A percentile compares a stretch with the other conserved stretches of the same genome.
Evolutionary conservation across 2,797 vertebrate species (phyloP).

Genomic region (Mormyrus hasselquistii): DNA sequence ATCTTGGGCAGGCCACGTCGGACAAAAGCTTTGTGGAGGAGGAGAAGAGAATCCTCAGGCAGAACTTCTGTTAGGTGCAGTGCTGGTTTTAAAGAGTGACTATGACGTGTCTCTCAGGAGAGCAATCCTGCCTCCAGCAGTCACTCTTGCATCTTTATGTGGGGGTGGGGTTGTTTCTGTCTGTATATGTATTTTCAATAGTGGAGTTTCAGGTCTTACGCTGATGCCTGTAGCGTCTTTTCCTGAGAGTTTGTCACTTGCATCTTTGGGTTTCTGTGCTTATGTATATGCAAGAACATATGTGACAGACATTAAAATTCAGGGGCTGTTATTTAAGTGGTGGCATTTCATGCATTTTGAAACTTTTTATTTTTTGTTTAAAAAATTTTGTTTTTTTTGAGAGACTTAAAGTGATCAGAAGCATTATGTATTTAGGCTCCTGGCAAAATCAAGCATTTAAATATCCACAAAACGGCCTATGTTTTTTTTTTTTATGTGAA

Average conservation of each 20-base stretch:
- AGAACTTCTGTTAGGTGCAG: constrained; percentile 50
- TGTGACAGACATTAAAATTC: background rate
- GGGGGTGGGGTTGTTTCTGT: background rate
- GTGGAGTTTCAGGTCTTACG: constrained; percentile 39
- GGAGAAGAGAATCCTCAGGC: constrained; percentile 70
- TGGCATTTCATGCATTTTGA: background rate
- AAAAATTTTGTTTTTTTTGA: background rate
- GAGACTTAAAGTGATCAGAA: background rate
- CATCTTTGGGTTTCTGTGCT: background rate
- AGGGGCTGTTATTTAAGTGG: background rate
- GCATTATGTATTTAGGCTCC: background rate
- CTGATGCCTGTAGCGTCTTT: background rate
- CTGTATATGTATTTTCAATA: background rate
- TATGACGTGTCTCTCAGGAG: background rate
- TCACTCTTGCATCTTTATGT: background rate
- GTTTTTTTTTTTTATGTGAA: background rate
- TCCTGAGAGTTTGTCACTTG: background rate
- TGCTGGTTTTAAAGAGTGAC: background rate
- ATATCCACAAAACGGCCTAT: background rate
- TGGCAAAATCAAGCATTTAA: background rate
- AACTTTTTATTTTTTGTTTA: background rate
- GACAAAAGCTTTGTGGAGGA: constrained; percentile 75
- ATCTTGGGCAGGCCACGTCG: constrained; percentile 67
- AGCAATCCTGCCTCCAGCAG: background rate
- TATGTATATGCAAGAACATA: background rate